Conservation (phyloP, 2,113 vertebrate genomes). For the Saguinus imperator region DNA sequence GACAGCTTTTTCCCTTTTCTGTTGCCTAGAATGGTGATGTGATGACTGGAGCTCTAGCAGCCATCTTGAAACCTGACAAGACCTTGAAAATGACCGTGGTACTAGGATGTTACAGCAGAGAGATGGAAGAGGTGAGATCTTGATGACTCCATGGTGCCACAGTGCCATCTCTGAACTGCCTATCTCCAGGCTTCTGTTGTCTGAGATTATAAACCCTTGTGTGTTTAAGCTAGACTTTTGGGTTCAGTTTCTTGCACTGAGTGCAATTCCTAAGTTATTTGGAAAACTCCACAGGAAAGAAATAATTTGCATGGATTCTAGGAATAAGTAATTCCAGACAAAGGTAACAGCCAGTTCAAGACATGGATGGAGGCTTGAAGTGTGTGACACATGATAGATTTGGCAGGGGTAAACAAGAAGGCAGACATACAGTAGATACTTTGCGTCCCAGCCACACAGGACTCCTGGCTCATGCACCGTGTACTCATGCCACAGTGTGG, state of each 20-base stretch:
- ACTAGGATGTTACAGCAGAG: neutral
- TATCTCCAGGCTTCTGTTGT: neutral
- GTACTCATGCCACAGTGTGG: neutral
- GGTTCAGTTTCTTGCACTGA: neutral
- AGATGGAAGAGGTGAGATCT: neutral
- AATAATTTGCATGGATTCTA: slow-evolving; percentile 41
- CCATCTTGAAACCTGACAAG: neutral
- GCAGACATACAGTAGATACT: neutral
- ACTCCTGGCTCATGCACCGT: neutral
- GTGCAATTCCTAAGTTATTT: slow-evolving; percentile 35
- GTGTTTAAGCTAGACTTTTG: neutral
- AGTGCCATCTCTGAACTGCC: neutral
- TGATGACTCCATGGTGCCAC: neutral
- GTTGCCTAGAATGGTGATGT: neutral
- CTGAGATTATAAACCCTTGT: neutral
- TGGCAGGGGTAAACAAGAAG: neutral
- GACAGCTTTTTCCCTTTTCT: neutral
- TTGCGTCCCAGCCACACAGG: neutral
- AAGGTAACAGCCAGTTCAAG: slow-evolving; percentile 14
- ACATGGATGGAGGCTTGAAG: neutral
- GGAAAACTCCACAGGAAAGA: slow-evolving; percentile 23
- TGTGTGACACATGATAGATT: slow-evolving; percentile 1
- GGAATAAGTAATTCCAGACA: neutral
- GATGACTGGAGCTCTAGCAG: neutral
- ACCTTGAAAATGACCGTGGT: neutral